Conservation (phyloP, 2,797 vertebrate genomes). For the Australoheros facetus region DNA sequence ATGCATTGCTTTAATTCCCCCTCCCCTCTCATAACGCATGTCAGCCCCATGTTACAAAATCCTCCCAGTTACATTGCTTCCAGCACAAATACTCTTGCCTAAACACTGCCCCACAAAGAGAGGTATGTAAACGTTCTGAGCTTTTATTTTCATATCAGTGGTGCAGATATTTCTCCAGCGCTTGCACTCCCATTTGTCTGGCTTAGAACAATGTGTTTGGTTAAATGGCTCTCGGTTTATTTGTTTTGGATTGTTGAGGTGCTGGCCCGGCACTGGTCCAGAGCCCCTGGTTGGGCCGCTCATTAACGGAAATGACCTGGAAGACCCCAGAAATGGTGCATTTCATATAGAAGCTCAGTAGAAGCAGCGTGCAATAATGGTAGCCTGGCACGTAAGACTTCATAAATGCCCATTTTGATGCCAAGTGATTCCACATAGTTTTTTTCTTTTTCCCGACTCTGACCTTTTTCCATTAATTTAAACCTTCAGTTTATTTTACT, state of each 20-base stretch:
- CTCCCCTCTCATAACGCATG: slow-evolving; percentile 24
- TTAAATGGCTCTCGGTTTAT: slow-evolving; percentile 76
- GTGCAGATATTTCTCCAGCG: slow-evolving; percentile 59
- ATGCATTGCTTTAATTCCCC: slow-evolving; percentile 15
- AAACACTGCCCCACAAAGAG: slow-evolving; percentile 51
- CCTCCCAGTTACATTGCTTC: slow-evolving; percentile 38
- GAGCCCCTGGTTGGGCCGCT: slow-evolving; percentile 60
- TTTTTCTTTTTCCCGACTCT: not conserved
- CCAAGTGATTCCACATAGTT: not conserved
- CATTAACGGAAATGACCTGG: slow-evolving; percentile 69
- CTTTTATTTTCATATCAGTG: slow-evolving; percentile 68
- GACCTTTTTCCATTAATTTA: not conserved
- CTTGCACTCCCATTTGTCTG: slow-evolving; percentile 53
- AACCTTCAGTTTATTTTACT: not conserved
- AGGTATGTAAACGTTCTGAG: slow-evolving; percentile 69
- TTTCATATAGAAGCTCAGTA: slow-evolving; percentile 36
- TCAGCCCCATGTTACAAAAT: slow-evolving; percentile 38
- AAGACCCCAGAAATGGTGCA: slow-evolving; percentile 57
- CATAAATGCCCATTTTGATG: slow-evolving; percentile 9
- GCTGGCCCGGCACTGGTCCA: slow-evolving; percentile 50
- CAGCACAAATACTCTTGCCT: slow-evolving; percentile 67
- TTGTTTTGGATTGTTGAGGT: slow-evolving; percentile 74
- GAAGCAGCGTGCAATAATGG: slow-evolving; percentile 55
- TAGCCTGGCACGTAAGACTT: slow-evolving; percentile 59
- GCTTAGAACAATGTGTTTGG: slow-evolving; percentile 72